These are phyloP conservation scores for Drosophila sulfurigaster DNA, from an alignment of 1,140 invertebrate species.

Conservation along the genomic window DNA sequence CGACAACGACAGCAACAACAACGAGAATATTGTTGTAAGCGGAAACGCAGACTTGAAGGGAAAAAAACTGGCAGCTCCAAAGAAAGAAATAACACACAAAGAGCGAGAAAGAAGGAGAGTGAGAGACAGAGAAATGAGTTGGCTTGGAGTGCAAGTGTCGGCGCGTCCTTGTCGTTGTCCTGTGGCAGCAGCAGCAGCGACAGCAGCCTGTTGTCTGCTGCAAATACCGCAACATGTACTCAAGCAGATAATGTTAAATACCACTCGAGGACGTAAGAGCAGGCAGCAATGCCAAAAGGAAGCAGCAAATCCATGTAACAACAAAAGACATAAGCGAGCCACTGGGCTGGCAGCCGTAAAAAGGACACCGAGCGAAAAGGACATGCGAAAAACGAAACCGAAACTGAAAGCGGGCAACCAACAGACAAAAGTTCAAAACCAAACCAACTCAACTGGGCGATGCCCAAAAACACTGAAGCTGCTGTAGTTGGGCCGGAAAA, in stretches of 20 bases:
- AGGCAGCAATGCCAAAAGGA: constrained; percentile 57
- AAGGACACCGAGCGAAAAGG: constrained; percentile 74
- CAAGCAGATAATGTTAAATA: constrained; percentile 84
- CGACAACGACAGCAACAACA: constrained; percentile 52
- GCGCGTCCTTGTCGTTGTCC: constrained; percentile 64
- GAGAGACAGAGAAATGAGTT: constrained; percentile 11
- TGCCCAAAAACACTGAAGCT: constrained; percentile 31
- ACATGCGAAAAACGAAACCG: constrained; percentile 75
- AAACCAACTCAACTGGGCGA: constrained; percentile 26
- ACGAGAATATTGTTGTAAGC: constrained; percentile 50
- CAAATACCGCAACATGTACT: constrained; percentile 84
- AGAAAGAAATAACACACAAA: constrained; percentile 26
- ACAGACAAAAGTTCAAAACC: constrained; percentile 64
- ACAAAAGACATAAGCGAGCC: constrained; percentile 80
- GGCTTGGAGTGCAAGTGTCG: constrained; percentile 54
- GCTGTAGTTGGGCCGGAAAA: constrained; percentile 72
- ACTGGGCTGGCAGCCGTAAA: constrained; percentile 62
- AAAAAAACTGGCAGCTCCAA: constrained; percentile 26
- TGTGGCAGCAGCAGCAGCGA: neutral
- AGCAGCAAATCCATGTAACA: constrained; percentile 79
- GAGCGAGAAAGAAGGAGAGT: constrained; percentile 9
- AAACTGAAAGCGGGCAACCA: constrained; percentile 51
- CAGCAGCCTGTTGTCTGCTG: constrained; percentile 72
- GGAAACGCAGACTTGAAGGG: constrained; percentile 73
- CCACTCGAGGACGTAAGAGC: constrained; percentile 68